These are phyloP conservation scores for Strigamia maritima DNA, from an alignment of 2,888 invertebrate genomes.

Conservation along the genomic window DNA sequence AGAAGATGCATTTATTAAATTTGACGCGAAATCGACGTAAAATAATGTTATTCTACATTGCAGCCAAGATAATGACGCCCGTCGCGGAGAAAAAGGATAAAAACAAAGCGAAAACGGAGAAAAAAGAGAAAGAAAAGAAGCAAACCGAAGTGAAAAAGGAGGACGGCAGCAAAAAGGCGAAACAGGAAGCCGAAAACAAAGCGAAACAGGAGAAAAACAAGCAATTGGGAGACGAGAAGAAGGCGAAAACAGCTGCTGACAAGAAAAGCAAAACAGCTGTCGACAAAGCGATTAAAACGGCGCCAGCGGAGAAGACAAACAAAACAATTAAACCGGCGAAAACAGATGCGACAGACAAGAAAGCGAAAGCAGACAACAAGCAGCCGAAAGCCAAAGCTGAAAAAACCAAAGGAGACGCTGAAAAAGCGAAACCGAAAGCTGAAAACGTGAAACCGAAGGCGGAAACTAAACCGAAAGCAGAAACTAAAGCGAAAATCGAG, in stretches of 20 bases:
- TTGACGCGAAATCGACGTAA: too few species aligned
- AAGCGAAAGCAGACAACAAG: too few species aligned
- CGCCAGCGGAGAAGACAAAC: too few species aligned
- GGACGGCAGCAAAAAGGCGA: not conserved
- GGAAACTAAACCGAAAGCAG: not conserved
- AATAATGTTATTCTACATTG: too few species aligned
- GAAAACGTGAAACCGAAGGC: not conserved
- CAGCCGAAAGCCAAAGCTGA: too few species aligned
- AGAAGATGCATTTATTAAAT: too few species aligned
- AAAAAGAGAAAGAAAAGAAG: conserved; percentile 57
- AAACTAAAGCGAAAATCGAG: too few species aligned
- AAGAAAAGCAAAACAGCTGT: not conserved
- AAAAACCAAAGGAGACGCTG: not conserved
- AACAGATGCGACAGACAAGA: too few species aligned
- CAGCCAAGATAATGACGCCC: not conserved
- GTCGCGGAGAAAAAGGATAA: not conserved
- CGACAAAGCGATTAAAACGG: not conserved
- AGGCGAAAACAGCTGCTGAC: not conserved
- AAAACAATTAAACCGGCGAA: too few species aligned
- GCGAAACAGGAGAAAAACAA: conserved; percentile 1
- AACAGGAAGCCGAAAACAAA: not conserved
- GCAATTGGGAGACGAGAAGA: not conserved
- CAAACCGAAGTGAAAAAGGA: conserved; percentile 1
- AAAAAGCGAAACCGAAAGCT: not conserved
- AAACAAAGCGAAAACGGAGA: conserved; percentile 48